phyloP scores from a whole-genome alignment of 2,113 vertebrate species.

The Physeter macrocephalus region DNA sequence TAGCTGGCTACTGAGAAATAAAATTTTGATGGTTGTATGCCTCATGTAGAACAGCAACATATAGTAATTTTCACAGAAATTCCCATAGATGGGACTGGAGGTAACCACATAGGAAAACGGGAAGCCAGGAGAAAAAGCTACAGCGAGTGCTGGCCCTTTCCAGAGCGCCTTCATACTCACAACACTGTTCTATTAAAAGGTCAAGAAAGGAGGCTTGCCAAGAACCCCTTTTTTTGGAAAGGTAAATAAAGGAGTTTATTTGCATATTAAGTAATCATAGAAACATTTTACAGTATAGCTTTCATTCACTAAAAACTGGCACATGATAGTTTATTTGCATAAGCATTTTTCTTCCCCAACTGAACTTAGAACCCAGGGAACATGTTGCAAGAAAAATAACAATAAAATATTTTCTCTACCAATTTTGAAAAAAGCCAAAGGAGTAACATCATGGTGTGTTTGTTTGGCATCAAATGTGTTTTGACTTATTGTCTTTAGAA shows the following conservation, averaged over 20 bases:
- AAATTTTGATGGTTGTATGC: conserved; percentile 57
- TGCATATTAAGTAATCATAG: background rate
- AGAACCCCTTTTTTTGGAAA: background rate
- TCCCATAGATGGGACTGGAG: background rate
- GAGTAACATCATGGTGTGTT: background rate
- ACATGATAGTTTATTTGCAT: background rate
- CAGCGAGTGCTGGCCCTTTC: background rate
- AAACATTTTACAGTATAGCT: background rate
- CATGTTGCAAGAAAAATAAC: background rate
- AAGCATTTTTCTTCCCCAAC: background rate
- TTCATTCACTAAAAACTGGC: background rate
- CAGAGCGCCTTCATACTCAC: background rate
- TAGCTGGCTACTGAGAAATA: conserved; percentile 70
- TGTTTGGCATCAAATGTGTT: background rate
- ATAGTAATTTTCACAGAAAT: background rate
- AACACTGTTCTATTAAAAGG: background rate
- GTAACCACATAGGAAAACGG: background rate
- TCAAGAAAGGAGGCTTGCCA: background rate
- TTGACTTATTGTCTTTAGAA: background rate
- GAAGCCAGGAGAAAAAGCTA: background rate
- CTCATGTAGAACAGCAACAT: background rate
- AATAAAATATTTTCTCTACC: background rate
- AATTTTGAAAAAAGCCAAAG: conserved; percentile 7
- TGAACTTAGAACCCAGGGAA: background rate
- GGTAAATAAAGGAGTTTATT: background rate